Evolutionary conservation across 2,888 invertebrate genomes (phyloP), one percentile per base, ranked within the genome.

Genomic region (Leucania comma): DNA sequence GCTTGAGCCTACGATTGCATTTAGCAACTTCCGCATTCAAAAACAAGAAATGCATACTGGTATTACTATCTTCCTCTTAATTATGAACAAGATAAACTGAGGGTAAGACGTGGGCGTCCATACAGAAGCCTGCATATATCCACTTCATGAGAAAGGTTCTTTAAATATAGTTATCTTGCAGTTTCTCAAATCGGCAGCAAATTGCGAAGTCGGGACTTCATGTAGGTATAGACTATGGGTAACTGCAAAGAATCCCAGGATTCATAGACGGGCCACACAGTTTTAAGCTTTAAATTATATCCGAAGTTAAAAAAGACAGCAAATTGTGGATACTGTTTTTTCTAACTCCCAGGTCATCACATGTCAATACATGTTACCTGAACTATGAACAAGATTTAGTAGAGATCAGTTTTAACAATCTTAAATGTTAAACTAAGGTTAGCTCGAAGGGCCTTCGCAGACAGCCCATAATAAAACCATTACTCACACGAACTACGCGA

Each of bases 401-500:
- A 38, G 35, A 64, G 60, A 63, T 69, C 63, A 58, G 42, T 60
- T 81, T 67, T 42, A 69, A 74, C 32, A 46, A 68, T 60, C 60
- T 74, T 61, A 35, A 73, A 67, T 68, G 57, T 60, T 66, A 60
- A 48, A 50, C 20, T 75, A 80, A 83, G 86, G 82, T 72, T 72
- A 72, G 26, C 86, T 84, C 80, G 72, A 79, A 80, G 81, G 82
- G 84, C 86, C 85, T 88, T 89, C 82, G 64, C 67, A 72, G 75
- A 75, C 80, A 73, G 82, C 67, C 78, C 80, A 80, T 83, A 81
- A 84, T 81, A 80, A 82, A 83, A 79, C 86, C 86, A 91, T 91
- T 89, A 88, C 86, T 89, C 89, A 90, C 84, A 81, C 88, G 81
- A 83, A 90, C 88, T 86, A 91, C 90, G 86, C 89, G 67, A 82